These are phyloP conservation scores for Dendrocincla tyrannina DNA, from an alignment of 2,797 vertebrate species.

Conservation along the genomic window DNA sequence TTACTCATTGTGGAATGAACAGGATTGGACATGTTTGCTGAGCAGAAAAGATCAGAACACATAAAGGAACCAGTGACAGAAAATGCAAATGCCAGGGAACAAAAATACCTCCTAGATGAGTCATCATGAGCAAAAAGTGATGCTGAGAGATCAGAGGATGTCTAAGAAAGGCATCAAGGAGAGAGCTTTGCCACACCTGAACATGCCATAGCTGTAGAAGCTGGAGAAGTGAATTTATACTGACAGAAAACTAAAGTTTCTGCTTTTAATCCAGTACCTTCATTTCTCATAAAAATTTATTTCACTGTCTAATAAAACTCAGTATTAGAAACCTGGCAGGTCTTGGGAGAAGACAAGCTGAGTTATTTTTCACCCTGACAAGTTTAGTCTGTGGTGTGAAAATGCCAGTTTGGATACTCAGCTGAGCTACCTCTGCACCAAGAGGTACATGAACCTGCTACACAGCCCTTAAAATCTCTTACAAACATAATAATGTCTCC, in stretches of 20 bases:
- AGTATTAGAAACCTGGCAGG: neutral
- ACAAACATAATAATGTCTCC: neutral
- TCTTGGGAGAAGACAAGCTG: neutral
- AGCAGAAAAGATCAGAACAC: constrained; percentile 65
- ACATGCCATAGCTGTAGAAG: neutral
- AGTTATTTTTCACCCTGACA: neutral
- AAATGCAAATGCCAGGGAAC: constrained; percentile 42
- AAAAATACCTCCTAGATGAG: constrained; percentile 48
- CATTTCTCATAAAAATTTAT: neutral
- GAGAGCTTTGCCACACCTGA: neutral
- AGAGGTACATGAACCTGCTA: neutral
- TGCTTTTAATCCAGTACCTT: neutral
- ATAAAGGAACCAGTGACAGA: constrained; percentile 24
- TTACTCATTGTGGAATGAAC: constrained; percentile 21
- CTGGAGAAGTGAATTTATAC: neutral
- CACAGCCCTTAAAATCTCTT: neutral
- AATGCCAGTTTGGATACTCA: neutral
- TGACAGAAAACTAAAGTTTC: neutral
- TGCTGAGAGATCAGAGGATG: neutral
- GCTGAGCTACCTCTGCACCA: neutral
- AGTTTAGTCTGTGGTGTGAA: neutral
- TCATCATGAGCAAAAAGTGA: neutral
- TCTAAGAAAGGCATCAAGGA: neutral
- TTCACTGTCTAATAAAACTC: neutral
- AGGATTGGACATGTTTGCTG: constrained; percentile 44